Conservation (phyloP, 2,113 vertebrate species). For the Carassius gibelio region DNA sequence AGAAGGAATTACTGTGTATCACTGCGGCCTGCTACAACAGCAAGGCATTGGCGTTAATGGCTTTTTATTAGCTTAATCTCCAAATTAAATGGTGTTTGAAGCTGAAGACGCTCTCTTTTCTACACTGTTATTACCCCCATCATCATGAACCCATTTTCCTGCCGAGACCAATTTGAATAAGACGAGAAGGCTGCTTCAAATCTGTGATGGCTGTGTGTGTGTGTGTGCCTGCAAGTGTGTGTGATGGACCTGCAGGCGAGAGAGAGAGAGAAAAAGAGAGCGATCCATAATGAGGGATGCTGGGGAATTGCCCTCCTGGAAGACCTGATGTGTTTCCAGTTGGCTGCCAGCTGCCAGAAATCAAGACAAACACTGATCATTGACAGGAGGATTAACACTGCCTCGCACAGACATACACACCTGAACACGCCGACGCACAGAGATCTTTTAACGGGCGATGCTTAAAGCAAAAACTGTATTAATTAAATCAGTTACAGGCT, state of each 20-base stretch:
- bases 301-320: slow-evolving; percentile 94
- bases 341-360: slow-evolving; percentile 97
- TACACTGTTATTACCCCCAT: slow-evolving; percentile 91
- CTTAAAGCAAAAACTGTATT: slow-evolving; percentile 89
- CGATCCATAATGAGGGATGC: slow-evolving; percentile 95
- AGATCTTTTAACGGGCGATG: slow-evolving; percentile 64
- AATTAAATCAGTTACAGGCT: slow-evolving; percentile 92
- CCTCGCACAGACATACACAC: slow-evolving; percentile 44
- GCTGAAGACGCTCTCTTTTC: slow-evolving; percentile 75
- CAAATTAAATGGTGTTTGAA: slow-evolving; percentile 94
- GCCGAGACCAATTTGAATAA: slow-evolving; percentile 97
- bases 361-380: slow-evolving; percentile 95
- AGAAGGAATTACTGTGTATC: slow-evolving; percentile 89
- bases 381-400: slow-evolving; percentile 78
- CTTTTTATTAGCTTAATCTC: slow-evolving; percentile 92
- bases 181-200: slow-evolving; percentile 89
- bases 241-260: slow-evolving; percentile 87
- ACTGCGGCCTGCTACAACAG: slow-evolving; percentile 81
- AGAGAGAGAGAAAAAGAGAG: slow-evolving; percentile 71
- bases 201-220: slow-evolving; percentile 75
- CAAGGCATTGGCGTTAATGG: slow-evolving; percentile 81
- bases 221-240: slow-evolving; percentile 63
- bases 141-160: slow-evolving; percentile 95
- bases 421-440: slow-evolving; percentile 11
- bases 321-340: slow-evolving; percentile 95